Evolutionary conservation across 2,113 vertebrate genomes (phyloP).

Genomic region (Hirundichthys speculiger): DNA sequence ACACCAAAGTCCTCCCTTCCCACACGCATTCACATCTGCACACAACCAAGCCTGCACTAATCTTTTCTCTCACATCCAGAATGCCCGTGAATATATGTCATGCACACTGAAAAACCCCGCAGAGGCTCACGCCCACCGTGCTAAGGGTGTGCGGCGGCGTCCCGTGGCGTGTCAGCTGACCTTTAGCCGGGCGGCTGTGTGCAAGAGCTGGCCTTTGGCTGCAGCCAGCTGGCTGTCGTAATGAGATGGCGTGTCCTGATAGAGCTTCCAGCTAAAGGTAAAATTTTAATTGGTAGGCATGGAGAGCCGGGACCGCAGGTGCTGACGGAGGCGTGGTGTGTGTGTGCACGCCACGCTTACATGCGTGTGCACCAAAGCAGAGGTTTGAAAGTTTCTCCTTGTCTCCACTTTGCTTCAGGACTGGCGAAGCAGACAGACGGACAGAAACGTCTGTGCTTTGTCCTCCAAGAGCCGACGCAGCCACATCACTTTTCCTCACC

Average conservation of each 20-base stretch:
- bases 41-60: conserved; percentile 22
- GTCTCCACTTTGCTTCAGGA: conserved; percentile 54
- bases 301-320: conserved; percentile 63
- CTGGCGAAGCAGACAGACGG: conserved; percentile 55
- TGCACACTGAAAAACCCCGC: too few species aligned
- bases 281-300: conserved; percentile 60
- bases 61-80: conserved; percentile 9
- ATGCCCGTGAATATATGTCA: conserved; percentile 54
- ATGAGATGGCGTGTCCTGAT: conserved; percentile 80
- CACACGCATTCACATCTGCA: conserved; percentile 3
- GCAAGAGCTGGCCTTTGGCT: conserved; percentile 71
- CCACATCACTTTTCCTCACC: conserved; percentile 2
- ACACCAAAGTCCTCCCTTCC: background rate
- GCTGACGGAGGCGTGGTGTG: conserved; percentile 57
- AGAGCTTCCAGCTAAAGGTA: conserved; percentile 75
- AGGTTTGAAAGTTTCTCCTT: conserved; percentile 44
- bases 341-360: background rate
- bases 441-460: conserved; percentile 35
- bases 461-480: conserved; percentile 16
- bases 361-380: background rate
- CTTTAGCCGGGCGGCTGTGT: conserved; percentile 67
- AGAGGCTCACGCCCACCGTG: background rate
- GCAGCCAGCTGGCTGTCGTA: conserved; percentile 77
- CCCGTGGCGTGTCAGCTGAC: conserved; percentile 62
- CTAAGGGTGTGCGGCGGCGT: conserved; percentile 16